phyloP scores from a whole-genome alignment of 2,888 invertebrate species.

The Epirrhoe alternata region DNA sequence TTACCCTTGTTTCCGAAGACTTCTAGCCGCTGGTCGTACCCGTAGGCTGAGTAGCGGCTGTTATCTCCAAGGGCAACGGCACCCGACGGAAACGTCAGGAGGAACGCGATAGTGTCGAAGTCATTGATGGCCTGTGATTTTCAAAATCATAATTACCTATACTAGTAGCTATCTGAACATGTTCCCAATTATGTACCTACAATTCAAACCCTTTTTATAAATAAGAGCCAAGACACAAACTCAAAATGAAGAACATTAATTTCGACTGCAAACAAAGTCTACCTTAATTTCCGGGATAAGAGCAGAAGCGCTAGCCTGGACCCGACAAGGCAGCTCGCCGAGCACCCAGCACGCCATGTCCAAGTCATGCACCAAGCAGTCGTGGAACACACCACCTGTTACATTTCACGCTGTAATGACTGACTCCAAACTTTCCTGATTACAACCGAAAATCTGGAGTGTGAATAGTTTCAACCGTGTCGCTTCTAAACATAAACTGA shows the following conservation, averaged over 20 bases:
- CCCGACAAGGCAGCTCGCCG: constrained; percentile 86
- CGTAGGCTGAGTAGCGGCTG: constrained; percentile 86
- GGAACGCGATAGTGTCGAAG: constrained; percentile 86
- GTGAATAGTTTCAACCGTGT: background rate
- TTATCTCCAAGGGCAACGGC: constrained; percentile 87
- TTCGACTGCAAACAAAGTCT: background rate
- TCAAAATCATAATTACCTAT: too few species aligned
- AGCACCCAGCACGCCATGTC: constrained; percentile 87
- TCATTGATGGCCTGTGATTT: constrained; percentile 80
- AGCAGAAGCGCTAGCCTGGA: constrained; percentile 81
- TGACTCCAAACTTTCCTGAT: background rate
- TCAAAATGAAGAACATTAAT: too few species aligned
- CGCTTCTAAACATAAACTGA: background rate
- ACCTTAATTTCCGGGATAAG: constrained; percentile 85
- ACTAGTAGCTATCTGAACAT: too few species aligned
- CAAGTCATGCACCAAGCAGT: constrained; percentile 89
- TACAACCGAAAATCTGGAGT: background rate
- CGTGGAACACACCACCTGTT: constrained; percentile 88
- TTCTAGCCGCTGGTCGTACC: constrained; percentile 89
- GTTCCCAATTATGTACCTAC: too few species aligned
- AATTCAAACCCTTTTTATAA: too few species aligned
- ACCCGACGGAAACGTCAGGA: constrained; percentile 87
- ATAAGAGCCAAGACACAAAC: too few species aligned
- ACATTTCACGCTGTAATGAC: background rate
- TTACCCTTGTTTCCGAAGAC: constrained; percentile 86